Evolutionary conservation across 2,113 vertebrate species (phyloP).

Genomic region (Fulica atra): DNA sequence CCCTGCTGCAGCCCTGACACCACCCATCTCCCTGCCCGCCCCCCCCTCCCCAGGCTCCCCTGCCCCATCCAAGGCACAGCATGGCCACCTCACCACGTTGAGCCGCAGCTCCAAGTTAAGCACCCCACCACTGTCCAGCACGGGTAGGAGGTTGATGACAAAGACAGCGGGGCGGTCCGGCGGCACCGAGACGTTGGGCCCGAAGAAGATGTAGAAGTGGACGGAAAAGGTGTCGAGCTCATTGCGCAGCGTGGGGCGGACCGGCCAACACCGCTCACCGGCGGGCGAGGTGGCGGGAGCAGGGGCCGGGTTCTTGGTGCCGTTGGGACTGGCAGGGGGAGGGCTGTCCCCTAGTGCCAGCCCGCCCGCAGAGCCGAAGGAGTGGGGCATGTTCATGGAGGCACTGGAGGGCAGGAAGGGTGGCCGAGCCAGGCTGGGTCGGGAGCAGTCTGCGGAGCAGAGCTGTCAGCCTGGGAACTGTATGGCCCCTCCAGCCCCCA

Average conservation of each 20-base stretch:
- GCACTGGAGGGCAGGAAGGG: conserved; percentile 76
- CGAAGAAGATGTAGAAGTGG: conserved; percentile 98
- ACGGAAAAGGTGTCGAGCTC: conserved; percentile 98
- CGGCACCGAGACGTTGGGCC: conserved; percentile 91
- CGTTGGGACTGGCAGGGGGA: conserved; percentile 58
- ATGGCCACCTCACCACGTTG: conserved; percentile 83
- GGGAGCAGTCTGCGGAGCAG: conserved; percentile 85
- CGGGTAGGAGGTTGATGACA: conserved; percentile 91
- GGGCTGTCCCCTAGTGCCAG: conserved; percentile 80
- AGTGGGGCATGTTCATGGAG: conserved; percentile 96
- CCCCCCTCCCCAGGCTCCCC: neutral
- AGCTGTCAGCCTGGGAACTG: neutral
- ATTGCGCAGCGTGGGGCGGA: conserved; percentile 93
- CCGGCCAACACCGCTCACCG: conserved; percentile 85
- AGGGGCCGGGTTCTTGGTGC: conserved; percentile 19
- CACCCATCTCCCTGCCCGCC: neutral
- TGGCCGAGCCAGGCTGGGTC: conserved; percentile 80
- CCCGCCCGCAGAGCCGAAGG: conserved; percentile 85
- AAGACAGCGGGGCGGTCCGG: conserved; percentile 90
- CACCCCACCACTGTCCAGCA: conserved; percentile 94
- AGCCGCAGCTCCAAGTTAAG: conserved; percentile 96
- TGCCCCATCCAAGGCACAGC: fast-evolving
- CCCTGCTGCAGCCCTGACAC: neutral
- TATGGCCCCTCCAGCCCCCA: neutral
- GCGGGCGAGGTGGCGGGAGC: neutral